Evolutionary conservation across 2,888 invertebrate species (phyloP).

Genomic region (Ceratothoa steindachneri): DNA sequence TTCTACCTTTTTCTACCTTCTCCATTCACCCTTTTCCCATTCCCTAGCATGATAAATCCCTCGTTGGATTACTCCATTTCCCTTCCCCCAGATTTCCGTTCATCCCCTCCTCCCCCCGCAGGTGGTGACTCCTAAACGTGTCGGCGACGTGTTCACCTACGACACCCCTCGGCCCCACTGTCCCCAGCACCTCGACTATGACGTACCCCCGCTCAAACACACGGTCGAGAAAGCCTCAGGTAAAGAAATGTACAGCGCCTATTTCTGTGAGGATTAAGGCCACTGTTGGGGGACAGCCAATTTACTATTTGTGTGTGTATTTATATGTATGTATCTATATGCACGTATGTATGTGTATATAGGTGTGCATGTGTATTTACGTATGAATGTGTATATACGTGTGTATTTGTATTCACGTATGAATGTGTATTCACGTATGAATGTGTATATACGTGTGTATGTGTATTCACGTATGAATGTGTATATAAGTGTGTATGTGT

Average conservation of each 20-base stretch:
- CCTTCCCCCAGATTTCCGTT: no score
- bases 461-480: neutral
- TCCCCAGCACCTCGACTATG: constrained; percentile 50
- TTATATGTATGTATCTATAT: no score
- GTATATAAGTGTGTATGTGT: neutral
- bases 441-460: neutral
- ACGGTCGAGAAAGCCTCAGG: neutral
- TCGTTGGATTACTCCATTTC: no score
- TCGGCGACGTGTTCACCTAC: constrained; percentile 60
- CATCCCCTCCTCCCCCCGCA: no score
- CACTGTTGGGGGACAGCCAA: neutral
- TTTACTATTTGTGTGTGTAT: neutral
- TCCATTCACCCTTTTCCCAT: no score
- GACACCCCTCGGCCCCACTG: constrained; percentile 49
- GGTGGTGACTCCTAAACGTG: constrained; percentile 59
- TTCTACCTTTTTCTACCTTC: no score
- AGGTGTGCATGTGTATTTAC: neutral
- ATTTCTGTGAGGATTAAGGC: neutral
- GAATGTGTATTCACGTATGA: neutral
- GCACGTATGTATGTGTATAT: no score
- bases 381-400: neutral
- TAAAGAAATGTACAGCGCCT: neutral
- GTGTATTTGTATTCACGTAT: neutral
- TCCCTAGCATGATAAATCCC: no score
- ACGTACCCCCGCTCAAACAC: constrained; percentile 50